Evolutionary conservation across 2,888 invertebrate genomes (phyloP).

Genomic region (Cosmopolites sordidus): DNA sequence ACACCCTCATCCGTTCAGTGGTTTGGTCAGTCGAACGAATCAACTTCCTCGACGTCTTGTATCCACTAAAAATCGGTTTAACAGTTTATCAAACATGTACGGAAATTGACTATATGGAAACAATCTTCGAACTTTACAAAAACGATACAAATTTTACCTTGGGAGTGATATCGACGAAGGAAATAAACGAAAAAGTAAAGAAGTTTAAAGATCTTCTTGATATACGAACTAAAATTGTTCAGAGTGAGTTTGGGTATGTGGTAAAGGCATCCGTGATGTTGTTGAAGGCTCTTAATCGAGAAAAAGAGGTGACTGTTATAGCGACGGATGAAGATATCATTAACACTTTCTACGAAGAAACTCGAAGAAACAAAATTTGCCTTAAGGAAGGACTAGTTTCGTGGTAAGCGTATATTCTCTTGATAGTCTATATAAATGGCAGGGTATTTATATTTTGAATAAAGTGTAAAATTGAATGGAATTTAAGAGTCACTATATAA

Average conservation of each 20-base stretch:
- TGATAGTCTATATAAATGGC: too few relatives aligned
- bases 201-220: conserved; percentile 39
- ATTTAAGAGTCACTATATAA: too few relatives aligned
- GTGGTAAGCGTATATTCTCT: conserved; percentile 15
- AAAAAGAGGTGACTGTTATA: conserved; percentile 41
- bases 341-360: conserved; percentile 39
- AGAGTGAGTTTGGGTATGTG: conserved; percentile 30
- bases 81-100: conserved; percentile 39
- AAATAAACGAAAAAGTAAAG: conserved; percentile 30
- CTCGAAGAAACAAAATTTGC: conserved; percentile 41
- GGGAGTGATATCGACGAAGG: conserved; percentile 33
- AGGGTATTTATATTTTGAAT: too few relatives aligned
- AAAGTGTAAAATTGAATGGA: too few relatives aligned
- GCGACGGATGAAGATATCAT: conserved; percentile 37
- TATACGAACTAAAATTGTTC: conserved; percentile 30
- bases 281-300: conserved; percentile 37
- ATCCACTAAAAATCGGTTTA: conserved; percentile 37
- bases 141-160: conserved; percentile 31
- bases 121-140: conserved; percentile 38
- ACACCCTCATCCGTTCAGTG: conserved; percentile 32
- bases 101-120: conserved; percentile 36
- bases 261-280: conserved; percentile 39
- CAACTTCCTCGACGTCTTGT: conserved; percentile 36
- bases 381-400: conserved; percentile 32
- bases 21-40: conserved; percentile 42